Percentiles rank a stretch among this genome's conserved stretches.
Conservation (phyloP, 2,888 invertebrate genomes). For the Eupithecia subfuscata region DNA sequence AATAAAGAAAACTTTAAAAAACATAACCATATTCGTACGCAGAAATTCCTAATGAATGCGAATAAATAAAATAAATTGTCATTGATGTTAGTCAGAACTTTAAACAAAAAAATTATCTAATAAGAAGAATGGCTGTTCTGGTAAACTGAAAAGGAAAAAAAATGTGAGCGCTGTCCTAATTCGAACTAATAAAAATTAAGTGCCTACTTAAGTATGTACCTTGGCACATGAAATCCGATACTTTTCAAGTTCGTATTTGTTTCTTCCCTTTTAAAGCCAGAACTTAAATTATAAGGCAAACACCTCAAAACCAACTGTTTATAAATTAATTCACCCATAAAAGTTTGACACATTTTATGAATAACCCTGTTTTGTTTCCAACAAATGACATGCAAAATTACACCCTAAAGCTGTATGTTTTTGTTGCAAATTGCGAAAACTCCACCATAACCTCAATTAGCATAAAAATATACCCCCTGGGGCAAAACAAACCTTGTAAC, state of each 20-base stretch:
- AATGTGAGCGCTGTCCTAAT: neutral
- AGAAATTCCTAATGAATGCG: too few relatives aligned
- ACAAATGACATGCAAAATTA: neutral
- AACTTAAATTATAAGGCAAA: neutral
- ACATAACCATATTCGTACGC: neutral
- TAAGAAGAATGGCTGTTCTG: neutral
- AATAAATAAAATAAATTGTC: too few relatives aligned
- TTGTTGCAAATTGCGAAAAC: constrained; percentile 1
- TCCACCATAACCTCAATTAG: constrained; percentile 19
- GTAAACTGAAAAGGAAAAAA: neutral
- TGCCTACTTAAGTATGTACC: neutral
- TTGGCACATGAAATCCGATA: neutral
- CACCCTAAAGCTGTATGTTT: neutral
- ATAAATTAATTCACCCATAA: neutral
- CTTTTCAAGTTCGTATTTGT: neutral
- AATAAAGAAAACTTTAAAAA: neutral
- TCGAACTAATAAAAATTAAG: neutral
- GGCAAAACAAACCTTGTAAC: constrained; percentile 18
- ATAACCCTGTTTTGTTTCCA: constrained; percentile 9
- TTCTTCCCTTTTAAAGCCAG: neutral
- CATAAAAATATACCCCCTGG: constrained; percentile 24
- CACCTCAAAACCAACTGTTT: neutral
- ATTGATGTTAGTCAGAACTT: too few relatives aligned
- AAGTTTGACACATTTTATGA: constrained; percentile 12
- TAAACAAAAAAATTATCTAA: neutral